Evolutionary conservation across 2,888 invertebrate genomes (phyloP).

Genomic region (Amiota minor): DNA sequence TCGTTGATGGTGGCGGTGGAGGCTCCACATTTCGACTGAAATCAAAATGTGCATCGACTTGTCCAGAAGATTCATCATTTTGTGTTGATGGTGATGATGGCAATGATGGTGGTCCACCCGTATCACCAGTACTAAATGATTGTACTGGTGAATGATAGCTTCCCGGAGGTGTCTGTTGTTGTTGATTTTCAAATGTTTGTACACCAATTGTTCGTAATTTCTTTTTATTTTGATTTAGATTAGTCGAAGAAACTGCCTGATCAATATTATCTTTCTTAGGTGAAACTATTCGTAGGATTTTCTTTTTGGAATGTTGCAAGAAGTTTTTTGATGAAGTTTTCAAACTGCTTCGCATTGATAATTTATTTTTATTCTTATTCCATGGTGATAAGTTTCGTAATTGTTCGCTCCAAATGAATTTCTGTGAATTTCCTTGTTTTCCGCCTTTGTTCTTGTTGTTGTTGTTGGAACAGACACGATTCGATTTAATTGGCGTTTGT

Average conservation of each 20-base stretch:
- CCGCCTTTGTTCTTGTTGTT: not conserved
- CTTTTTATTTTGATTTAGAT: slow-evolving; percentile 13
- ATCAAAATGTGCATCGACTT: slow-evolving; percentile 58
- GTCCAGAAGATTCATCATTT: slow-evolving; percentile 31
- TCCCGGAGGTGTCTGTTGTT: slow-evolving; percentile 68
- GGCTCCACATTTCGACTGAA: slow-evolving; percentile 69
- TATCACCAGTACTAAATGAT: slow-evolving; percentile 39
- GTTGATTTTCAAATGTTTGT: slow-evolving; percentile 58
- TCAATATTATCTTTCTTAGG: slow-evolving; percentile 61
- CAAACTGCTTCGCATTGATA: slow-evolving; percentile 31
- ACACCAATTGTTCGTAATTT: slow-evolving; percentile 63
- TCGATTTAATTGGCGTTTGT: slow-evolving; percentile 68
- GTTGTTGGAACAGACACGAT: slow-evolving; percentile 34
- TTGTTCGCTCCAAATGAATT: slow-evolving; percentile 65
- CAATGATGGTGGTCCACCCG: no score
- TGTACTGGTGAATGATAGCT: slow-evolving; percentile 70
- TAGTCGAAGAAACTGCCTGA: not conserved
- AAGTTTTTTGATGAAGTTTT: slow-evolving; percentile 58
- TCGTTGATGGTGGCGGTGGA: slow-evolving; percentile 45
- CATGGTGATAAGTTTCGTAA: slow-evolving; percentile 66
- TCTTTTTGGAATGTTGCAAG: slow-evolving; percentile 66
- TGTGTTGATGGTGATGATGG: slow-evolving; percentile 42
- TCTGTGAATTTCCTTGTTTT: slow-evolving; percentile 49
- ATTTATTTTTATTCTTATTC: slow-evolving; percentile 50
- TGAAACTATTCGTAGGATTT: slow-evolving; percentile 66